A percentile compares a stretch with the other conserved stretches of the same genome.
phyloP scores from a whole-genome alignment of 2,113 vertebrate genomes.

The Eira barbara region DNA sequence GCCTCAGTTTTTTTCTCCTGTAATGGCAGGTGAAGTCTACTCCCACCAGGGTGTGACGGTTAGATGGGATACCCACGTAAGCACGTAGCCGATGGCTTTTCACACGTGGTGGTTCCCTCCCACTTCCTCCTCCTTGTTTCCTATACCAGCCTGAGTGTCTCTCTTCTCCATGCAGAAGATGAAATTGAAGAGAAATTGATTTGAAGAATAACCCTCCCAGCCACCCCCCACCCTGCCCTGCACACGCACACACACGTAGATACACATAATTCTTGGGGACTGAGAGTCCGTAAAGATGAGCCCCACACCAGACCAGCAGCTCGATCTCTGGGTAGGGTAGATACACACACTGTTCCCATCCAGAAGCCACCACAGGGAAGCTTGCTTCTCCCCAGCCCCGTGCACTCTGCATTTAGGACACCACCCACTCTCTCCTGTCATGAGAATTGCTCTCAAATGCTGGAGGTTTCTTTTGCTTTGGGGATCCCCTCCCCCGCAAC shows the following conservation, averaged over 20 bases:
- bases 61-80: rapidly evolving
- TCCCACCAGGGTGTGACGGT: not conserved
- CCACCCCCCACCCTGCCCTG: not conserved
- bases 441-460: not conserved
- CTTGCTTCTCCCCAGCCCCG: not conserved
- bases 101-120: rapidly evolving
- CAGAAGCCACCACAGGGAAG: not conserved
- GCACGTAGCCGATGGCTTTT: not conserved
- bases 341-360: not conserved
- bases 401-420: not conserved
- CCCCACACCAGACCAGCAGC: too few species aligned
- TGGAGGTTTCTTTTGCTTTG: not conserved
- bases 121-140: not conserved
- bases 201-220: not conserved
- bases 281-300: not conserved
- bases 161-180: not conserved
- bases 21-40: not conserved
- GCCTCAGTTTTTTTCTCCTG: not conserved
- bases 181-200: not conserved
- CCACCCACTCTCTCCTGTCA: too few species aligned
- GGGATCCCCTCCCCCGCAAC: not conserved
- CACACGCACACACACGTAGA: not conserved
- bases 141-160: not conserved
- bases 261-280: too few species aligned
- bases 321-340: rapidly evolving